Base-by-base conservation (phyloP, 2,797 vertebrate genomes). In the Semaprochilodus insignis region DNA sequence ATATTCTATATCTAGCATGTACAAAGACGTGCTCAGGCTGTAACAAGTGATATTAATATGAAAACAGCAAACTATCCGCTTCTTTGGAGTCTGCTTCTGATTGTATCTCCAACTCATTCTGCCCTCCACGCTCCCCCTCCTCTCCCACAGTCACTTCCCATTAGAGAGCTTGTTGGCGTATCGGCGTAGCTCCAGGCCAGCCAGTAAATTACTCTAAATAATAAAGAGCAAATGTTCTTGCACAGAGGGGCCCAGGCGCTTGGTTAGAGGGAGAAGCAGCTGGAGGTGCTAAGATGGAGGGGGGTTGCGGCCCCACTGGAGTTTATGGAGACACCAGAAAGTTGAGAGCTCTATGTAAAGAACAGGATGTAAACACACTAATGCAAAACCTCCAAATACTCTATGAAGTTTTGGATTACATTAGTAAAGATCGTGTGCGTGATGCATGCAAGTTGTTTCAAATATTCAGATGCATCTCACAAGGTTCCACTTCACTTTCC, bases 191-290 rank as follows among this genome's bases (percentile, higher is more conserved):
- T 86, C 84, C 76, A 84, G 83, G 86, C 85, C 66, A 75, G 78
- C 82, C 80, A 88, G 78, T 85, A 87, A 88, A 86, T 86, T 83
- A 85, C 80, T 88, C 86, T 78, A 86, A 89, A 90, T 90, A 89
- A 88, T 89, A 83, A 87, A 88, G 83, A 87, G 87, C 89, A 90
- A 87, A 85, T 87, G 85, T 82, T 84, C 55, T 71, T 80, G 81
- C 36, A 40, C 55, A 72, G 78, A 82, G 80, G 73, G 81, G 77
- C 78, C 77, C 69, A 82, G 81, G 70, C 70, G 75, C 63, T 85
- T 86, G 66, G 70, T 84, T 85, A 52, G 81, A 66, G 72, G 70
- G 67, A 83, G 60, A 79, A 81, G 77, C 72, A 77, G 76, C 67
- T 65, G 71, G 72, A 69, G 70, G 60, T 55, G 34, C 63, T 74